phyloP scores from a whole-genome alignment of 2,888 invertebrate genomes.

The Aleiodes leptofemur region DNA sequence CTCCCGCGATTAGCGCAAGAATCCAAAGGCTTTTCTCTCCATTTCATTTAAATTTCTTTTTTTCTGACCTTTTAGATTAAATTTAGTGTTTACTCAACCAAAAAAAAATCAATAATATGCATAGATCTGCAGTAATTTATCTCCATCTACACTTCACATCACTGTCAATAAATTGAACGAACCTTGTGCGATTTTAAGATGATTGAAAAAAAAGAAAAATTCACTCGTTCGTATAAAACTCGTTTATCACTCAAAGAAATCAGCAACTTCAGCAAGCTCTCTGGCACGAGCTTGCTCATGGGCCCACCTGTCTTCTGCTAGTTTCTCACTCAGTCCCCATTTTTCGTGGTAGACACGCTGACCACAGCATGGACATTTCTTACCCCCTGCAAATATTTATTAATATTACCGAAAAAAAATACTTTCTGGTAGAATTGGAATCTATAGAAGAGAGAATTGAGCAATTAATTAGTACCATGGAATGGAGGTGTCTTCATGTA shows the following conservation, averaged over 20 bases:
- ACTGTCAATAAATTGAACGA: conserved; percentile 19
- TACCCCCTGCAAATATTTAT: conserved; percentile 78
- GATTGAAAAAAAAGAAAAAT: not conserved
- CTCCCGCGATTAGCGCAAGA: not conserved
- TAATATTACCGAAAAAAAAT: conserved; percentile 5
- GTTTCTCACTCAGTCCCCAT: conserved; percentile 82
- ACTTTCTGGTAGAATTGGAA: not conserved
- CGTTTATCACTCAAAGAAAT: conserved; percentile 79
- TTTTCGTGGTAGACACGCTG: conserved; percentile 84
- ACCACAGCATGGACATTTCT: conserved; percentile 81
- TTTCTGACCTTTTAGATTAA: not conserved
- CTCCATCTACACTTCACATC: not conserved
- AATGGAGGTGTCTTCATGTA: conserved; percentile 86
- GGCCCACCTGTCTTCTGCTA: conserved; percentile 86
- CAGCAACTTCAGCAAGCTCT: conserved; percentile 85
- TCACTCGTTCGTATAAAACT: conserved; percentile 10
- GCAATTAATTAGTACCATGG: conserved; percentile 74
- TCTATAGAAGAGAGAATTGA: not conserved
- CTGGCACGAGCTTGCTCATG: conserved; percentile 85
- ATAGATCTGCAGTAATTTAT: conserved; percentile 1
- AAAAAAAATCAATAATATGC: not conserved
- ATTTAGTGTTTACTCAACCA: not conserved
- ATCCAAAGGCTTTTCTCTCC: conserved; percentile 4
- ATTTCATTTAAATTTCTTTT: not conserved
- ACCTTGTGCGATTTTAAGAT: not conserved